phyloP scores from a whole-genome alignment of 2,888 invertebrate genomes.

The Alentia gelatinosa region DNA sequence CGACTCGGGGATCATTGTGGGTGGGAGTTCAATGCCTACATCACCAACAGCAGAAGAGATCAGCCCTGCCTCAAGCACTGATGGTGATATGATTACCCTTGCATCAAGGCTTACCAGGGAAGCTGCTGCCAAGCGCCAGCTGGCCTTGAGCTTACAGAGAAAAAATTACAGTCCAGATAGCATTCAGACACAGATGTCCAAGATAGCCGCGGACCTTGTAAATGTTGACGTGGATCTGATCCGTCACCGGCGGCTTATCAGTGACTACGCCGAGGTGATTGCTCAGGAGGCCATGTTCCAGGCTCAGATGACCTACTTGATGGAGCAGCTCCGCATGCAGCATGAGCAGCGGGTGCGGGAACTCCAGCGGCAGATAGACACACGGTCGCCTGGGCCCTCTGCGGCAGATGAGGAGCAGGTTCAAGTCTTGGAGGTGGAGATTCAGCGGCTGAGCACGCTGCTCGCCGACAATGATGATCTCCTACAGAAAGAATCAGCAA shows the following conservation, averaged over 20 bases:
- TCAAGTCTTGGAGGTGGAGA: constrained; percentile 49
- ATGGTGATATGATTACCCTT: not conserved
- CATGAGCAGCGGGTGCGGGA: constrained; percentile 39
- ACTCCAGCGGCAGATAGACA: constrained; percentile 39
- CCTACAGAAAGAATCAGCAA: constrained; percentile 6
- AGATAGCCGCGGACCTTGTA: constrained; percentile 55
- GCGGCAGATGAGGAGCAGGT: constrained; percentile 38
- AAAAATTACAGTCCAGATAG: not conserved
- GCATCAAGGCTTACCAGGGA: constrained; percentile 4
- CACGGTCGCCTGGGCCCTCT: not conserved
- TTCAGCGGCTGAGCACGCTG: constrained; percentile 41
- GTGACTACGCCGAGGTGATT: constrained; percentile 83
- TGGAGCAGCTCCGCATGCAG: constrained; percentile 36
- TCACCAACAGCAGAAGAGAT: constrained; percentile 51
- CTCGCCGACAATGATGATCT: constrained; percentile 29
- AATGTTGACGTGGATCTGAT: constrained; percentile 50
- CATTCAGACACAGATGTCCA: constrained; percentile 41
- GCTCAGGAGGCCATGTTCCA: constrained; percentile 89
- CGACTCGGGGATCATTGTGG: constrained; percentile 56
- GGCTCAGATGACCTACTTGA: constrained; percentile 82
- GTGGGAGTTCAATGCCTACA: constrained; percentile 51
- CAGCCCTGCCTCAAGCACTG: not conserved
- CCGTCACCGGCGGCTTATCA: not conserved
- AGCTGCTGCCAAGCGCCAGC: constrained; percentile 15
- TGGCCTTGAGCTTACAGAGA: not conserved